Evolutionary conservation across 2,797 vertebrate genomes (phyloP).

Genomic region (Acropternis orthonyx): DNA sequence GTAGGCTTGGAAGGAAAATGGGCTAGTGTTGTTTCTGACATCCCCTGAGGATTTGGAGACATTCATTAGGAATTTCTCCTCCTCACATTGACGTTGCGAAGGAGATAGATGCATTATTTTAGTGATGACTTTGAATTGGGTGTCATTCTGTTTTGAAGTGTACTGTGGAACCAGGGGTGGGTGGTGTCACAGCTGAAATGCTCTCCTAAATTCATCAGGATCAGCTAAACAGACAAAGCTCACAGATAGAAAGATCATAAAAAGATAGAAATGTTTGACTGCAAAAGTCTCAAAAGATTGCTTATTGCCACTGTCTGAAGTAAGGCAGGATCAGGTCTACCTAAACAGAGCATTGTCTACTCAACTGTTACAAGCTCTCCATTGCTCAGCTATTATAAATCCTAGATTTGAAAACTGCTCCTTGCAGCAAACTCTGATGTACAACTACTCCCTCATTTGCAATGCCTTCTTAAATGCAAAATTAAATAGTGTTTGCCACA

Average conservation of each 20-base stretch:
- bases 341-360: not conserved
- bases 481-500: not conserved
- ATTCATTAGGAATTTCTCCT: conserved; percentile 13
- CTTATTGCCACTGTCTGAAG: not conserved
- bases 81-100: rapidly evolving
- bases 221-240: not conserved
- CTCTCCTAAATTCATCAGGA: not conserved
- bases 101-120: conserved; percentile 25
- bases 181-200: not conserved
- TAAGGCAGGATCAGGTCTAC: not conserved
- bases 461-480: not conserved
- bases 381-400: not conserved
- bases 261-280: not conserved
- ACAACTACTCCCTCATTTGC: not conserved
- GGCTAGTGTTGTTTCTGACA: not conserved
- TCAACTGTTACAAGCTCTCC: not conserved
- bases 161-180: not conserved
- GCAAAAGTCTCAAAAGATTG: not conserved
- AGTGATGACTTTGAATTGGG: not conserved
- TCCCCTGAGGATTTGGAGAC: not conserved
- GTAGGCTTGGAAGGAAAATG: not conserved
- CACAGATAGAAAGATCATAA: not conserved
- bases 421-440: not conserved
- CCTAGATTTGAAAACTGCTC: not conserved
- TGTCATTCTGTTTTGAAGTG: not conserved